Conservation (phyloP, 64 coral and sea anemone genomes). For the Stichodactyla helianthus region DNA sequence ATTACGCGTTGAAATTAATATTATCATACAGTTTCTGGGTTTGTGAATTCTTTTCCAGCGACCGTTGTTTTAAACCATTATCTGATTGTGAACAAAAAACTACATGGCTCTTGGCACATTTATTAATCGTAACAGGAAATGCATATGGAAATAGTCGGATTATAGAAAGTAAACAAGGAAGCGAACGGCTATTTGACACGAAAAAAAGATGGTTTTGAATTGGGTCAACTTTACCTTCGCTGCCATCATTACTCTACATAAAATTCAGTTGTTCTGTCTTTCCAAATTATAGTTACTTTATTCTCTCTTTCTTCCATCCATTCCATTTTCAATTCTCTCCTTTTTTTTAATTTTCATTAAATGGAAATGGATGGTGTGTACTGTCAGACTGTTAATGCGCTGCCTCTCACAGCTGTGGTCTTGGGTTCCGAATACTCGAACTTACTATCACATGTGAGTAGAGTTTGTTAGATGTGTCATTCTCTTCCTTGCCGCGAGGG, state of each 20-base stretch:
- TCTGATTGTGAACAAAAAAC: neutral
- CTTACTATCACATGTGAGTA: too few relatives aligned
- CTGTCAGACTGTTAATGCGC: too few relatives aligned
- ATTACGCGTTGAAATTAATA: neutral
- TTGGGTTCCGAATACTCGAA: too few relatives aligned
- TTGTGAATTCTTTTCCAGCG: neutral
- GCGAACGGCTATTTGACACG: neutral
- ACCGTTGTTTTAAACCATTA: neutral
- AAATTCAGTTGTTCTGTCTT: too few relatives aligned
- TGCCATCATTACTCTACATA: neutral
- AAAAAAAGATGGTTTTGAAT: neutral
- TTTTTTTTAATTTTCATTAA: neutral
- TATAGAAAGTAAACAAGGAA: neutral
- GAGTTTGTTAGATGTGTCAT: too few relatives aligned
- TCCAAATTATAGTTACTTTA: too few relatives aligned
- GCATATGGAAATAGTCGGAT: neutral
- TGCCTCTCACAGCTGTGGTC: too few relatives aligned
- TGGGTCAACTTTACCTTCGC: neutral
- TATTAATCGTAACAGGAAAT: slow-evolving; percentile 11
- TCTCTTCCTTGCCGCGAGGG: too few relatives aligned
- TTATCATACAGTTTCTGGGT: neutral
- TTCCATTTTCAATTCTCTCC: neutral
- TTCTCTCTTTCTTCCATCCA: too few relatives aligned
- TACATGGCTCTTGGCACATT: neutral
- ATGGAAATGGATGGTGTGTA: too few relatives aligned